These are phyloP conservation scores for Caenorhabditis wallacei DNA, from an alignment of 2,888 invertebrate genomes.

Conservation along the genomic window DNA sequence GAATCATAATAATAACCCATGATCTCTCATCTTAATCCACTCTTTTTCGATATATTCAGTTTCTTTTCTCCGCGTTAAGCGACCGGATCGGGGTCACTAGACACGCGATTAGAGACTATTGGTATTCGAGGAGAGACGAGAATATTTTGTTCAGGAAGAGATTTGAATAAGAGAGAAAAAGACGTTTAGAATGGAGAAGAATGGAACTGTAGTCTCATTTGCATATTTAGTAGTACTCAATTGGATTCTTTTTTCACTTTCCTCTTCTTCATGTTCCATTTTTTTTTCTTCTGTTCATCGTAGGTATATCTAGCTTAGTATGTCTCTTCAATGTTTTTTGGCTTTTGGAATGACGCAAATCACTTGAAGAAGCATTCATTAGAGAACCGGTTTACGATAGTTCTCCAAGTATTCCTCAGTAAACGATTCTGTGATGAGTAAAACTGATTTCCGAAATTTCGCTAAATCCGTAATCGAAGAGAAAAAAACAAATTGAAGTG, in stretches of 20 bases:
- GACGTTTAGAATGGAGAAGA: not conserved
- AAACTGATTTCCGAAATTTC: constrained; percentile 13
- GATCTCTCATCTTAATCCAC: constrained; percentile 19
- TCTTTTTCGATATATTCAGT: constrained; percentile 10
- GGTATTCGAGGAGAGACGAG: constrained; percentile 11
- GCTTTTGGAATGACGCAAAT: constrained; percentile 1
- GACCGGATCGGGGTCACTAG: constrained; percentile 51
- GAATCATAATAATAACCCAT: not conserved
- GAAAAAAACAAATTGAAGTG: not conserved
- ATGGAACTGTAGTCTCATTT: constrained; percentile 27
- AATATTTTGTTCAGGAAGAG: constrained; percentile 9
- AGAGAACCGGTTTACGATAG: constrained; percentile 7
- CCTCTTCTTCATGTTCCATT: constrained; percentile 15
- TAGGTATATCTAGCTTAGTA: constrained; percentile 5
- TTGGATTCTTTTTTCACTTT: not conserved
- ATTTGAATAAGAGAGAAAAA: constrained; percentile 11
- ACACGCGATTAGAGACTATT: constrained; percentile 17
- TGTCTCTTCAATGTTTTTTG: not conserved
- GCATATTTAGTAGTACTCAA: constrained; percentile 14
- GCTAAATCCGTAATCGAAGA: not conserved
- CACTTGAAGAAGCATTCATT: not conserved
- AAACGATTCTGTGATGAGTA: constrained; percentile 3
- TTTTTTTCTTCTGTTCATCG: not conserved
- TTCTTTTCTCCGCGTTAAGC: constrained; percentile 29
- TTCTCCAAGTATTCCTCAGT: not conserved